Evolutionary conservation across 2,888 invertebrate species (phyloP).

Genomic region (Anorthoa munda): DNA sequence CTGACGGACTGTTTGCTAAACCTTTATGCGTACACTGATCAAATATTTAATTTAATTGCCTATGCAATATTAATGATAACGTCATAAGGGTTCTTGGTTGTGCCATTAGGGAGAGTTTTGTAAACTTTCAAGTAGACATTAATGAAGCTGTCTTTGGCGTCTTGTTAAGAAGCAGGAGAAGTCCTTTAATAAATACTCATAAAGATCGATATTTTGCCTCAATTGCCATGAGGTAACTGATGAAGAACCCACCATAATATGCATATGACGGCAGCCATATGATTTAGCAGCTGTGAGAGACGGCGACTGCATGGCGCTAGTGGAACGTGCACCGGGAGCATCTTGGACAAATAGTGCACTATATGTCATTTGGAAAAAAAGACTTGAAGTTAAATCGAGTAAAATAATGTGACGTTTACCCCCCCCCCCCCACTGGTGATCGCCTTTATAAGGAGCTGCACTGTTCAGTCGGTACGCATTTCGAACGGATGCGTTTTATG

Average conservation of each 20-base stretch:
- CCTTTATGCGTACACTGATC: slow-evolving; percentile 26
- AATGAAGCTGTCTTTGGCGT: background rate
- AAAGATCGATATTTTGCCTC: background rate
- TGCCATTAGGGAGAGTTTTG: background rate
- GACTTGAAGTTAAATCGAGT: too few species aligned
- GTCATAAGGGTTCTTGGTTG: slow-evolving; percentile 8
- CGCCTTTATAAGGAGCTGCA: too few species aligned
- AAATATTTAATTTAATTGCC: slow-evolving; percentile 52
- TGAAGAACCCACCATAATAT: background rate
- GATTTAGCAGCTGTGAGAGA: too few species aligned
- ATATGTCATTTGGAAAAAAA: too few species aligned
- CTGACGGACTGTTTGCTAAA: slow-evolving; percentile 57
- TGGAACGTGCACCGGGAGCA: too few species aligned
- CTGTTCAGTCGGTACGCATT: too few species aligned
- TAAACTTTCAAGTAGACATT: background rate
- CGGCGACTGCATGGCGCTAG: too few species aligned
- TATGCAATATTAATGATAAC: slow-evolving; percentile 46
- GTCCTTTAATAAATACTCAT: background rate
- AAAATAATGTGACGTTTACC: too few species aligned
- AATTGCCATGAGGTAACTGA: background rate
- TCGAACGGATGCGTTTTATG: too few species aligned
- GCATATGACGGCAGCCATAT: too few species aligned
- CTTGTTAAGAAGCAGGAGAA: background rate
- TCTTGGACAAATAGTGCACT: too few species aligned
- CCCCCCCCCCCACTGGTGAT: too few species aligned